Evolutionary conservation across 2,113 vertebrate species (phyloP).

Genomic region (Bagarius yarrelli): DNA sequence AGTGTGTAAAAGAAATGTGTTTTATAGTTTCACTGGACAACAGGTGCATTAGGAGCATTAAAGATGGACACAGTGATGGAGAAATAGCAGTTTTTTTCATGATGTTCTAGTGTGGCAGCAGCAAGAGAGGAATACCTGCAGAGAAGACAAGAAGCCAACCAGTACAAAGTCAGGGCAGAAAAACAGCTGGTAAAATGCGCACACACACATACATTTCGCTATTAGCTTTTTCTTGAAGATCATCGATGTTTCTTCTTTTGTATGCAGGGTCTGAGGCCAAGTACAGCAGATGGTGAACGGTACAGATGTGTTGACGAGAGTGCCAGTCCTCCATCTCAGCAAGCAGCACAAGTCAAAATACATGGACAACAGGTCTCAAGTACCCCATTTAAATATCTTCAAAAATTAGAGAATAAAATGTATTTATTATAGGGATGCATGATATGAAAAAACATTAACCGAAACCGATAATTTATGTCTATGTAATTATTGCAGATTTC

Average conservation of each 20-base stretch:
- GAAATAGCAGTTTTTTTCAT: not conserved
- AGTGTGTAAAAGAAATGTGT: constrained; percentile 36
- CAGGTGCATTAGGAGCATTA: not conserved
- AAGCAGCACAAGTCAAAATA: constrained; percentile 55
- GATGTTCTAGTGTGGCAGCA: constrained; percentile 68
- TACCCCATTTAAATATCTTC: not conserved
- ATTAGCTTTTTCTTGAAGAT: not conserved
- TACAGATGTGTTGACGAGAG: constrained; percentile 43
- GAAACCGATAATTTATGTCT: too few species aligned
- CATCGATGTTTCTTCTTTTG: not conserved
- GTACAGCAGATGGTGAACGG: constrained; percentile 71
- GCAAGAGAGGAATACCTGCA: constrained; percentile 79
- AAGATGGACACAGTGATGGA: not conserved
- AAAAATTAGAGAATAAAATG: not conserved
- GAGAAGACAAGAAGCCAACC: constrained; percentile 80
- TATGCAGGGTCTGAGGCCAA: constrained; percentile 81
- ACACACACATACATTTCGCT: not conserved
- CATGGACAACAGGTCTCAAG: constrained; percentile 69
- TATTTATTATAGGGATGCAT: too few species aligned
- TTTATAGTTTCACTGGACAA: not conserved
- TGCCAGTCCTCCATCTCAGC: not conserved
- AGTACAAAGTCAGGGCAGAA: constrained; percentile 88
- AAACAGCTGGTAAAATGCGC: constrained; percentile 80
- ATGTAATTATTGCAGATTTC: too few species aligned
- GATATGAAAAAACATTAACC: too few species aligned